Conservation (phyloP, 2,113 vertebrate species). For the Psammodynastes pulverulentus region DNA sequence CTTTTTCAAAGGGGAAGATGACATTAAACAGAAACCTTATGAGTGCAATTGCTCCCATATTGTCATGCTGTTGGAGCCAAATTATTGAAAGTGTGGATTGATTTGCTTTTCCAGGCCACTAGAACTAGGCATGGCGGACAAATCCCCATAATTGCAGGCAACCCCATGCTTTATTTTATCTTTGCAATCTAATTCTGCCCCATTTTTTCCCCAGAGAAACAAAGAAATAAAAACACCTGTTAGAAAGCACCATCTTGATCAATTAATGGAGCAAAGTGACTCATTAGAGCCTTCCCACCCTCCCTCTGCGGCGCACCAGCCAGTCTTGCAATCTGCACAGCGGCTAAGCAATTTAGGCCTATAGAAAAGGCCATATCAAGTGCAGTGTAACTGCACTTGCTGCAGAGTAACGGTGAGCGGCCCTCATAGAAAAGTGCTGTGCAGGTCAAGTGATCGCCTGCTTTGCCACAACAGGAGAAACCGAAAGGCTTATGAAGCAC, state of each 20-base stretch:
- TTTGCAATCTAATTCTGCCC: background rate
- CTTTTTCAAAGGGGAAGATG: background rate
- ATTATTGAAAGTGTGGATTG: background rate
- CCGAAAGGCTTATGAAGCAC: constrained; percentile 7
- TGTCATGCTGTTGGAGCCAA: background rate
- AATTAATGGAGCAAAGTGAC: constrained; percentile 21
- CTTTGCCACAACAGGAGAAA: constrained; percentile 9
- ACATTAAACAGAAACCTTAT: background rate
- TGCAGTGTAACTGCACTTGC: background rate
- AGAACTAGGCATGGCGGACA: background rate
- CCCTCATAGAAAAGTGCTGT: constrained; percentile 10
- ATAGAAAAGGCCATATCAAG: constrained; percentile 5
- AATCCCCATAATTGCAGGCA: background rate
- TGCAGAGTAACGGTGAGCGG: background rate
- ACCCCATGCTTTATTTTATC: background rate
- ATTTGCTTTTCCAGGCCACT: background rate
- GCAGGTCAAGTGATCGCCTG: constrained; percentile 15
- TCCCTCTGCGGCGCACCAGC: background rate
- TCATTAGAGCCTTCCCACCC: constrained; percentile 5
- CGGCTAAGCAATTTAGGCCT: constrained; percentile 13
- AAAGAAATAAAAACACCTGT: background rate
- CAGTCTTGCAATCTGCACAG: constrained; percentile 4
- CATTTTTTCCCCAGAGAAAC: background rate
- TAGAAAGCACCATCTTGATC: background rate
- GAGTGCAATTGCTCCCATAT: background rate